Evolutionary conservation across 2,113 vertebrate species (phyloP).

Genomic region (Crocuta crocuta): DNA sequence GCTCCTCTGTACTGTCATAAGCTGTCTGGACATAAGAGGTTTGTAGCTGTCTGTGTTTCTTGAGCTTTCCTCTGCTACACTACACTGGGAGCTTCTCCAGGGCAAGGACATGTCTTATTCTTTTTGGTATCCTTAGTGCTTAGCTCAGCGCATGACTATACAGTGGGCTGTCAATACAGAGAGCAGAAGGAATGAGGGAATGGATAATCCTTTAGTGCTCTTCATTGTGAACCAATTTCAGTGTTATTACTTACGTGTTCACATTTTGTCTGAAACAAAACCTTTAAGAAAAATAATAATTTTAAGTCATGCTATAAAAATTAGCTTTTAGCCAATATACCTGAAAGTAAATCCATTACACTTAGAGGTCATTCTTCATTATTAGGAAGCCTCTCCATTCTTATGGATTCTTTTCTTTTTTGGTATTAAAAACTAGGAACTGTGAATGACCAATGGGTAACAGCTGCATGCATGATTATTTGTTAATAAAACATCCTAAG

Average conservation of each 20-base stretch:
- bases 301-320: slow-evolving; percentile 71
- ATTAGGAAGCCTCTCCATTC: neutral
- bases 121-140: slow-evolving; percentile 3
- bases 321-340: slow-evolving; percentile 59
- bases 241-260: slow-evolving; percentile 32
- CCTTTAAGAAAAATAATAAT: slow-evolving; percentile 62
- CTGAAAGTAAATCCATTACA: slow-evolving; percentile 36
- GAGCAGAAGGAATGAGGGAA: slow-evolving; percentile 51
- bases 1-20: neutral
- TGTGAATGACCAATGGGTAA: neutral
- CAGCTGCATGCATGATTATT: neutral
- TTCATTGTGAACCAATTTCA: slow-evolving; percentile 45
- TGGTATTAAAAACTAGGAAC: neutral
- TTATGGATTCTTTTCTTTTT: neutral
- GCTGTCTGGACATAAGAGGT: neutral
- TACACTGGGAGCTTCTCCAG: neutral
- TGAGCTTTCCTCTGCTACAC: neutral
- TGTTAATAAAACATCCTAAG: slow-evolving; percentile 24
- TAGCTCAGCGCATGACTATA: neutral
- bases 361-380: neutral
- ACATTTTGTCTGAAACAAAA: slow-evolving; percentile 66
- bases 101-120: neutral
- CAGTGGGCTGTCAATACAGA: neutral
- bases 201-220: slow-evolving; percentile 26
- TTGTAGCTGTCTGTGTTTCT: slow-evolving; percentile 26